Percentiles rank a stretch among this genome's conserved stretches.
Evolutionary conservation across 2,888 invertebrate genomes (phyloP).

Genomic region (Pyrochroa serraticornis): DNA sequence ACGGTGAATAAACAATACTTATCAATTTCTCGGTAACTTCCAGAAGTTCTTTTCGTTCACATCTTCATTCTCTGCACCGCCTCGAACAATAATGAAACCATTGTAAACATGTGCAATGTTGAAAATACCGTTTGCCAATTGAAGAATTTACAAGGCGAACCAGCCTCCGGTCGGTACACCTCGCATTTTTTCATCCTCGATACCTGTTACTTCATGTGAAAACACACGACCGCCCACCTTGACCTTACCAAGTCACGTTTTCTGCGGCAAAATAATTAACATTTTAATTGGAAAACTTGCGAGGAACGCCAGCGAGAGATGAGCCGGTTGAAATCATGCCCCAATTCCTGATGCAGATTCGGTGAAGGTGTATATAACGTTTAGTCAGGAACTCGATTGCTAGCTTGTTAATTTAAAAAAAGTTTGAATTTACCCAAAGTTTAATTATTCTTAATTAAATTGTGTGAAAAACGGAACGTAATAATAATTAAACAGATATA

Average conservation of each 20-base stretch:
- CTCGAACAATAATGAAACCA: not conserved
- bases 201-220: slow-evolving; percentile 32
- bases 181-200: slow-evolving; percentile 27
- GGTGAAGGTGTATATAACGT: too few relatives aligned
- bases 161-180: slow-evolving; percentile 19
- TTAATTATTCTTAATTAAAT: slow-evolving; percentile 11
- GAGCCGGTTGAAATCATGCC: not conserved
- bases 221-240: slow-evolving; percentile 41
- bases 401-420: not conserved
- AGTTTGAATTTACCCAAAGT: not conserved
- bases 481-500: slow-evolving; percentile 12
- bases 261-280: slow-evolving; percentile 25
- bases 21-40: too few relatives aligned
- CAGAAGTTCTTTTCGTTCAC: too few relatives aligned
- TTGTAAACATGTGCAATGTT: slow-evolving; percentile 15
- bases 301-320: not conserved
- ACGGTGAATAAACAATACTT: too few relatives aligned
- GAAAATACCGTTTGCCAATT: slow-evolving; percentile 15
- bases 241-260: slow-evolving; percentile 45
- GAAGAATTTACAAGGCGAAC: slow-evolving; percentile 27
- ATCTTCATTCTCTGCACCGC: not conserved
- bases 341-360: too few relatives aligned
- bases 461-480: slow-evolving; percentile 22
- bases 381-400: too few relatives aligned
- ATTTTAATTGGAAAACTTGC: slow-evolving; percentile 13